Base-by-base conservation (phyloP, 2,113 vertebrate species). In the Peromyscus maniculatus region DNA sequence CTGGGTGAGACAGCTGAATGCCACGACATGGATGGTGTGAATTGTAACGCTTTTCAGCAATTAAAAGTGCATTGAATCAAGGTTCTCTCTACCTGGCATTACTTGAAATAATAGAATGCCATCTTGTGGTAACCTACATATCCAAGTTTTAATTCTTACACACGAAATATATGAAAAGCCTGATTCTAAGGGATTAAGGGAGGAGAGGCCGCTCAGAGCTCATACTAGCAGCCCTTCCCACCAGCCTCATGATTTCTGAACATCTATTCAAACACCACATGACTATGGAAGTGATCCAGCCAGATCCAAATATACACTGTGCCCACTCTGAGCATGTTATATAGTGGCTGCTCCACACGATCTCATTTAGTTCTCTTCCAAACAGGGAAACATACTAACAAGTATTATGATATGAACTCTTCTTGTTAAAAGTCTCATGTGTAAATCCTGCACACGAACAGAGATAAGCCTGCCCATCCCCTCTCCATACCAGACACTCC, bases 41-140 rank as follows among this genome's bases (percentile, higher is more conserved):
- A 90, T 46, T 96, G 75, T 82, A 93, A 87, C 21, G 59, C 69
- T 67, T 84, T 71, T 78, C 59, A 78, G 62, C 96, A 89, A 78
- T 69, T 77, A 12, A 91, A 97, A 84, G 93, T 72, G 75, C 71
- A 83, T 57, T 89, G 64, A 91, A 90, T 71, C 46, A 84, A 90
- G 24, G 11, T 57, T 94, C 59, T 59, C 31, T 55, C 90, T 80
- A 69, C 12, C 91, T 67, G 74, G 59, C 46, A 39, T 79, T 80
- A 57, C 84, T 87, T 92, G 75, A 95, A 96, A 97, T 96, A 55
- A 91, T 87, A 94, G 96, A 93, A 95, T 22, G 98, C 97, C 98
- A 98, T 82, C 98, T 98, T 95, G 97, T 97, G 98, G 98, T 66
- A 86, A 96, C 21, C 80, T 95, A 49, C 69, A 91, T 93, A 95